phyloP scores from a whole-genome alignment of 1,140 invertebrate species.

The Micrasema longulum region DNA sequence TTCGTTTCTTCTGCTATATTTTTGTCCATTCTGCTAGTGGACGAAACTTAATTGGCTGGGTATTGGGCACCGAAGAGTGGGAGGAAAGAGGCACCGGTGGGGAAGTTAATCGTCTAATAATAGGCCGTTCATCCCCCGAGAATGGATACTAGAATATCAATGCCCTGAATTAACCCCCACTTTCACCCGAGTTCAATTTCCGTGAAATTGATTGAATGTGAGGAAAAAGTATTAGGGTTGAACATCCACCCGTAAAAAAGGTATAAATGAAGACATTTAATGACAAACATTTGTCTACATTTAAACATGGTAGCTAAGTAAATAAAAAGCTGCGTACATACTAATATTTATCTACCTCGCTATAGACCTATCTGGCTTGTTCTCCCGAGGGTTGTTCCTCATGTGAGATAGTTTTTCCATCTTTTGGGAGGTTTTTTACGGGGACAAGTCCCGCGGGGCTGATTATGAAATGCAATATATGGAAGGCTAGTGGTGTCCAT shows the following conservation, averaged over 20 bases:
- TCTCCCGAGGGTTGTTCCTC: no score
- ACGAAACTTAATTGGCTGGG: slow-evolving; percentile 6
- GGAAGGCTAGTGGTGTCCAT: no score
- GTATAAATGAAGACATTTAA: background rate
- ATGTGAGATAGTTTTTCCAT: no score
- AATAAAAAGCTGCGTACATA: no score
- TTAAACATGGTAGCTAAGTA: background rate
- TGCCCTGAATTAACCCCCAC: slow-evolving; percentile 6
- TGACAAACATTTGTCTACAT: background rate
- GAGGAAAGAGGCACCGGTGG: background rate
- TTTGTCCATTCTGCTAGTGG: background rate
- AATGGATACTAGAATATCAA: slow-evolving; percentile 28
- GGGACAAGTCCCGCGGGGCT: no score
- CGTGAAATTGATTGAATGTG: slow-evolving; percentile 23
- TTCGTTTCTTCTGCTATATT: background rate
- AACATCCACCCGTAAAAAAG: background rate
- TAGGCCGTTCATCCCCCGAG: slow-evolving; percentile 22
- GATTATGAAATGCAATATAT: no score
- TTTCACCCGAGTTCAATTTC: slow-evolving; percentile 12
- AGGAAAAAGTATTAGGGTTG: background rate
- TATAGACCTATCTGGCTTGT: no score
- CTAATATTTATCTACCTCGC: no score
- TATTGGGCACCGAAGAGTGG: background rate
- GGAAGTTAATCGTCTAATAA: slow-evolving; percentile 26
- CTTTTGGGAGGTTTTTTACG: no score